These are phyloP conservation scores for Eudasyphora cyanicolor DNA, from an alignment of 2,888 invertebrate genomes.

Conservation along the genomic window DNA sequence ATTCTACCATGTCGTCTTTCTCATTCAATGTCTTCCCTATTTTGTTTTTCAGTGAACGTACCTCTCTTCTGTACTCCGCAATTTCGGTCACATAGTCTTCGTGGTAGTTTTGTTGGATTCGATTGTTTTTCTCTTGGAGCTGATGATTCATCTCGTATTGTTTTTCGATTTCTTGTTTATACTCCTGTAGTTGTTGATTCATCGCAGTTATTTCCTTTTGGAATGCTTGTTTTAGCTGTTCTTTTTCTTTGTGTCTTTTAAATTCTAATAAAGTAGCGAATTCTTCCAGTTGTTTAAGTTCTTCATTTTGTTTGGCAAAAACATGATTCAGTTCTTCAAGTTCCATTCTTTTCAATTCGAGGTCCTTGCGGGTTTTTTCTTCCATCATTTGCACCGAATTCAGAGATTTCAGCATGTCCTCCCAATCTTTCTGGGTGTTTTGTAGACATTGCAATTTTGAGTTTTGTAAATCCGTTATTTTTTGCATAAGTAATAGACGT, in stretches of 20 bases:
- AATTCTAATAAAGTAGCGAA: constrained; percentile 63
- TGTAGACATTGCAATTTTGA: constrained; percentile 72
- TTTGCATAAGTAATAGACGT: constrained; percentile 69
- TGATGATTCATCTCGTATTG: constrained; percentile 51
- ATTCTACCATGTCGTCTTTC: constrained; percentile 44
- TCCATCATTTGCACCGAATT: constrained; percentile 70
- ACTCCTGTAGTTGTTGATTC: constrained; percentile 45
- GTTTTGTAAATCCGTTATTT: constrained; percentile 72
- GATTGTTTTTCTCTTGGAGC: constrained; percentile 53
- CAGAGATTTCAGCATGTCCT: constrained; percentile 71
- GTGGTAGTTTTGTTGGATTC: constrained; percentile 37
- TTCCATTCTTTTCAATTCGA: constrained; percentile 70
- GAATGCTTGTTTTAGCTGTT: constrained; percentile 69
- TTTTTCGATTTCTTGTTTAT: constrained; percentile 36
- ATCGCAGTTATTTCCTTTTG: constrained; percentile 64
- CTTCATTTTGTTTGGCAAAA: constrained; percentile 74
- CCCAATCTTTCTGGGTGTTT: constrained; percentile 74
- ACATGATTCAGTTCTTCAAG: constrained; percentile 74
- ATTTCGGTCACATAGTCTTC: constrained; percentile 57
- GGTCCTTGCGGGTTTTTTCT: constrained; percentile 68
- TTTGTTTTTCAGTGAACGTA: constrained; percentile 68
- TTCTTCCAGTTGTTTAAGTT: constrained; percentile 72
- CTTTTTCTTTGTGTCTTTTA: constrained; percentile 53
- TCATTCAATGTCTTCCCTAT: constrained; percentile 66
- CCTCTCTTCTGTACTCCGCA: constrained; percentile 58